These are phyloP conservation scores for Mimachlamys varia DNA, from an alignment of 2,888 invertebrate genomes.

Conservation along the genomic window DNA sequence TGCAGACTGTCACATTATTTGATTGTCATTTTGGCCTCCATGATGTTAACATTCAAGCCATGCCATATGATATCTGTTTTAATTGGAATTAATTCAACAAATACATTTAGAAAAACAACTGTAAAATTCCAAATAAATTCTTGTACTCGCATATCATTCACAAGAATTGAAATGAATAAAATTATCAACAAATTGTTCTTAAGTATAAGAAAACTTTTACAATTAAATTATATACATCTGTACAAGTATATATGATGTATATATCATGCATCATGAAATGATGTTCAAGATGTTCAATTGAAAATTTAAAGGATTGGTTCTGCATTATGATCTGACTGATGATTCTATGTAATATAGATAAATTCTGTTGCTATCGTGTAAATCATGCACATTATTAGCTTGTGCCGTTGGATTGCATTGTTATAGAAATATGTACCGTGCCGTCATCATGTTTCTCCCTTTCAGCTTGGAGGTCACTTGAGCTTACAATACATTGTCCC, in stretches of 20 bases:
- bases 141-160: not conserved
- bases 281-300: not conserved
- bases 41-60: too few species aligned
- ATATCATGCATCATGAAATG: not conserved
- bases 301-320: not conserved
- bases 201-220: too few species aligned
- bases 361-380: not conserved
- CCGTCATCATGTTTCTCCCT: conserved; percentile 12
- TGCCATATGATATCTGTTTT: not conserved
- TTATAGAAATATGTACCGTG: conserved; percentile 21
- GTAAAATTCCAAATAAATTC: not conserved
- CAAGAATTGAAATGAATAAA: too few species aligned
- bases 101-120: not conserved
- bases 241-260: not conserved
- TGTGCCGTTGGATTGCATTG: not conserved
- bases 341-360: not conserved
- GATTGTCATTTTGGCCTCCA: too few species aligned
- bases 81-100: not conserved
- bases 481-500: not conserved
- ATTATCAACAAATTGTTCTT: not conserved
- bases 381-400: not conserved
- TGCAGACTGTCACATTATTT: not conserved
- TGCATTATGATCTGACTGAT: not conserved
- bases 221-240: not conserved
- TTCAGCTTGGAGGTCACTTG: conserved; percentile 33